Evolutionary conservation across 2,888 invertebrate species (phyloP), one percentile per base, ranked within the genome.

Genomic region (Eristalis intricaria): DNA sequence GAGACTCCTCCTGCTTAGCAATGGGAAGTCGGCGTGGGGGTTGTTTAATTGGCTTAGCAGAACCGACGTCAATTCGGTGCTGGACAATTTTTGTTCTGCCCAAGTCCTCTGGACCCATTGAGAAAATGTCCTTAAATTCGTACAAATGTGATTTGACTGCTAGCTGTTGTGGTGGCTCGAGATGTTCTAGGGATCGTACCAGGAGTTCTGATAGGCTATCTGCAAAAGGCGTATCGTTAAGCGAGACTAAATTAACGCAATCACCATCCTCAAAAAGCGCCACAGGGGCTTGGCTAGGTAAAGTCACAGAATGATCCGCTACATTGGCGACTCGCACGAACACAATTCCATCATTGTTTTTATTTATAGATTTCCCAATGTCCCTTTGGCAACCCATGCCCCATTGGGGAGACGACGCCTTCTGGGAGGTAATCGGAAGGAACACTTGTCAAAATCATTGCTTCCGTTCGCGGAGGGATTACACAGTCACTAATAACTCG

Each of bases 51-150:
- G 79, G 56, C 11, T 50, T 65, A 1, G 70, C 74, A 10, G 26
- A 15, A 4, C 84, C 75, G 1, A 79, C 74, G 43, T 80, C 79
- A 19, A 84, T 80, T 75, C 60, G 35, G 43, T 78, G 64, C 29
- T 69, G 64, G 29, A 69, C 50, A 15, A 74, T n/a, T 15, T 73
- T 61, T 1, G 79, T 79, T 56, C 74, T 68, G 2, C 78, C 84
- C 56, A 78, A 43, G 15, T 76, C 66, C 22, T 70, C 61, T n/a
- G 63, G 71, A 11, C 61, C 74, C 5, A 2, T 65, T 10, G 75
- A 70, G 13, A 70, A 75, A 5, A 81, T 58, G 22, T 81, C 64
- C 7, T 15, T 65, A n/a, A 71, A 75, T 38, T 82, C 70, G n/a
- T 32, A n/a, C 26, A 74, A 43, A 29, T 69, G 58, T 1, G 22